phyloP scores from a whole-genome alignment of 1,140 invertebrate genomes.

The Onthophagus taurus region DNA sequence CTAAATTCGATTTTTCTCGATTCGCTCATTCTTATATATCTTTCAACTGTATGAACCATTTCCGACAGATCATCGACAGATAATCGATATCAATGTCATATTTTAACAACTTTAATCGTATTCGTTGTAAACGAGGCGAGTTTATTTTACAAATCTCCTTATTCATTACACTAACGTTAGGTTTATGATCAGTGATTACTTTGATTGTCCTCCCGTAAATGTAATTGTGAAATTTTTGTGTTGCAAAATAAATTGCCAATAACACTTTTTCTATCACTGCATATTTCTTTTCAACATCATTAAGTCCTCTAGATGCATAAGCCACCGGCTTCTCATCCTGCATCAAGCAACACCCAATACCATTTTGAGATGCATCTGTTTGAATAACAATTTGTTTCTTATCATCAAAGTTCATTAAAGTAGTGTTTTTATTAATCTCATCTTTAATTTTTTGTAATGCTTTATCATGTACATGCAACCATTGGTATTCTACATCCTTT shows the following conservation, averaged over 20 bases:
- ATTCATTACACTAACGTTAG: constrained; percentile 11
- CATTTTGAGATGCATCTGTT: constrained; percentile 29
- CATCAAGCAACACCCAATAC: constrained; percentile 20
- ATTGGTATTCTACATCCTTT: constrained; percentile 2
- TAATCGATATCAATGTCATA: background rate
- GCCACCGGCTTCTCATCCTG: constrained; percentile 27
- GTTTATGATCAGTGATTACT: constrained; percentile 31
- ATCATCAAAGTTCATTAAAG: constrained; percentile 25
- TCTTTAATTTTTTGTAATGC: background rate
- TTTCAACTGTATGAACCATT: background rate
- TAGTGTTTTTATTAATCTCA: constrained; percentile 17
- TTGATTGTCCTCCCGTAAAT: constrained; percentile 26
- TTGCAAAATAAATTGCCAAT: constrained; percentile 34
- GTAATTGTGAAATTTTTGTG: constrained; percentile 34
- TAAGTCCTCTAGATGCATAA: constrained; percentile 32
- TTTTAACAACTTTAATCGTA: background rate
- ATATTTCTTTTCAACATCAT: constrained; percentile 31
- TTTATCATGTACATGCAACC: constrained; percentile 1
- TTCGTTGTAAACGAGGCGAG: background rate
- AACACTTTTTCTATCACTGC: constrained; percentile 40
- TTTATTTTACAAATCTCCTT: background rate
- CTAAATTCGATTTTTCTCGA: constrained; percentile 2
- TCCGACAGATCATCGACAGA: background rate
- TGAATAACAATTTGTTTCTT: constrained; percentile 20
- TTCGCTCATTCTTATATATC: constrained; percentile 5